Evolutionary conservation across 2,113 vertebrate genomes (phyloP), one percentile per base, ranked within the genome.

Genomic region (Stercorarius parasiticus): DNA sequence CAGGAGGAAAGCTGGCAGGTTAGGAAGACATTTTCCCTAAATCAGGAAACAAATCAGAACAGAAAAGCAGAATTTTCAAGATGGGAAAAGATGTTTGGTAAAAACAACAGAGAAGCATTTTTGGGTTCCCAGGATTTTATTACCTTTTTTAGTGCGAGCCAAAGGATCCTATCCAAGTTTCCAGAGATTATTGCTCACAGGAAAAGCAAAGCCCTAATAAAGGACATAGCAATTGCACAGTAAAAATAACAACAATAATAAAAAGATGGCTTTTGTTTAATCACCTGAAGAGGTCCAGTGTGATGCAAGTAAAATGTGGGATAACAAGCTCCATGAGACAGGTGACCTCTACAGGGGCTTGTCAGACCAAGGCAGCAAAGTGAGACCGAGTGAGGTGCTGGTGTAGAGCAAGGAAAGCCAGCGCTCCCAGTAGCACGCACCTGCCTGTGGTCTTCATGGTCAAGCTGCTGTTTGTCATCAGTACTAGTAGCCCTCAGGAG

Each of bases 71-170:
- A 66, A n/a, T 61, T 96, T 97, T 97, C 81, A 96, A 95, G 82
- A 93, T 70, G 76, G 83, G 70, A 96, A 96, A 93, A 96, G 71
- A 78, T 64, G 45, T 55, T 89, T 92, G 58, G 53, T 97, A 91
- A 96, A 93, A 96, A 97, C 80, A 93, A 74, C 72, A 16, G 49
- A 96, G 86, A 94, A 95, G 61, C 70, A 52, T 72, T 94, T 92
- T 92, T 94, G 86, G 69, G 62, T 96, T 95, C 93, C 81, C 67
- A 71, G 80, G 81, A 83, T 95, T 98, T 97, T 98, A 97, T 97
- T 96, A 94, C 92, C 95, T 97, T 97, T 93, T 88, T 90, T 86
- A 80, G 34, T 66, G 56, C 40, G 65, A 94, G 95, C 95, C 93
- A 88, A 71, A 90, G 86, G 66, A 83, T 96, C 86, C 61, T 78